Evolutionary conservation across 2,888 invertebrate species (phyloP).

Genomic region (Falcaria lacertinaria): DNA sequence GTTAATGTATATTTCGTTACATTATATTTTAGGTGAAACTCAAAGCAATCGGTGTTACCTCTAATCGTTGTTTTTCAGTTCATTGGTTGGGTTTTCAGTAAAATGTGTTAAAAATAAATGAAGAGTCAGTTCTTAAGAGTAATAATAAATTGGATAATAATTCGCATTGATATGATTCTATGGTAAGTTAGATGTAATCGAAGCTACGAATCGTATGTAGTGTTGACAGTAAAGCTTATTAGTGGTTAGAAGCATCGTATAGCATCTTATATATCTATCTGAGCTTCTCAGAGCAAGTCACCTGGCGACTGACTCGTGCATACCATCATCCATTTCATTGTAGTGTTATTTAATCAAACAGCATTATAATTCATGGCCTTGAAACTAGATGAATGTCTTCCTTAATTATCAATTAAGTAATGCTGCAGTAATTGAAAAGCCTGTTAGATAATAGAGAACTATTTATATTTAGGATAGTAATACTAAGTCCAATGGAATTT

Average conservation of each 20-base stretch:
- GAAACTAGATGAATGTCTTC: slow-evolving; percentile 45
- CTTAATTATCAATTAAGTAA: slow-evolving; percentile 33
- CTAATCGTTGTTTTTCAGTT: slow-evolving; percentile 9
- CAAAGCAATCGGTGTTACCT: neutral
- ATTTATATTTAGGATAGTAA: neutral
- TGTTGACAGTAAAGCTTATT: slow-evolving; percentile 66
- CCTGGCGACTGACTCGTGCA: slow-evolving; percentile 51
- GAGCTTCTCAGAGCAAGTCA: slow-evolving; percentile 51
- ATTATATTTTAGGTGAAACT: neutral
- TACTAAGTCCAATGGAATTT: neutral
- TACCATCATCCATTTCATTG: slow-evolving; percentile 62
- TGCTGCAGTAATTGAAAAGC: slow-evolving; percentile 18
- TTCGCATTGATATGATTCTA: slow-evolving; percentile 60
- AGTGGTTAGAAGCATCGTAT: slow-evolving; percentile 67
- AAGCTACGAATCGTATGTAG: slow-evolving; percentile 56
- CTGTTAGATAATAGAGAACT: neutral
- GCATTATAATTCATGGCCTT: slow-evolving; percentile 54
- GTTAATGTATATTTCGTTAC: neutral
- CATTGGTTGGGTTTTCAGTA: slow-evolving; percentile 43
- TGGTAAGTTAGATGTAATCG: slow-evolving; percentile 73
- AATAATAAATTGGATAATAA: slow-evolving; percentile 57
- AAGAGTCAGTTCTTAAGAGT: slow-evolving; percentile 39
- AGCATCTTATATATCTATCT: slow-evolving; percentile 49
- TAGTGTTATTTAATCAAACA: slow-evolving; percentile 56
- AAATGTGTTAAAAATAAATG: slow-evolving; percentile 54